These are phyloP conservation scores for Oxystoma pomonae DNA, from an alignment of 2,888 invertebrate species.

Conservation along the genomic window DNA sequence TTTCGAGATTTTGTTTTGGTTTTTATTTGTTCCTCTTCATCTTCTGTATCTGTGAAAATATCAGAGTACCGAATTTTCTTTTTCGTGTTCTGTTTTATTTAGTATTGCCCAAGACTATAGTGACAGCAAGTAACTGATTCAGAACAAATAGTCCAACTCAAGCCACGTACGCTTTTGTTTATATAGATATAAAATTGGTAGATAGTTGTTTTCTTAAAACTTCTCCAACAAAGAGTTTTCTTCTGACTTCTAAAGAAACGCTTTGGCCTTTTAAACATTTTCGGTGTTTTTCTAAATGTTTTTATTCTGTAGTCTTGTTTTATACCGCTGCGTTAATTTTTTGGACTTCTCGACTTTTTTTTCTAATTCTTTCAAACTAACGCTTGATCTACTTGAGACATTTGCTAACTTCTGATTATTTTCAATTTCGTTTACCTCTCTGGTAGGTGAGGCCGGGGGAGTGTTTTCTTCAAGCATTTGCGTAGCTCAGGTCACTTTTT, in stretches of 20 bases:
- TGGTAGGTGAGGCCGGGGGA: background rate
- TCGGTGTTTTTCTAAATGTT: background rate
- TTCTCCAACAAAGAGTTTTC: too few relatives aligned
- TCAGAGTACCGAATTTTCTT: background rate
- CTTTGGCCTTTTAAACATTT: background rate
- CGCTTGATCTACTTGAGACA: background rate
- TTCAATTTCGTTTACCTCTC: background rate
- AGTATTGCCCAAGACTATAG: background rate
- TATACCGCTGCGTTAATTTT: background rate
- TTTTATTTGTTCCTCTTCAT: background rate
- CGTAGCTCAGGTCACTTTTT: background rate
- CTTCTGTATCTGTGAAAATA: background rate
- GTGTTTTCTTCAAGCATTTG: background rate
- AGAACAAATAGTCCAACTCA: background rate
- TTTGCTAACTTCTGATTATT: background rate
- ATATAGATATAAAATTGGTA: too few relatives aligned
- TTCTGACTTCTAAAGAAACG: too few relatives aligned
- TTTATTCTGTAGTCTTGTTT: background rate
- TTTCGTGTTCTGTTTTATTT: background rate
- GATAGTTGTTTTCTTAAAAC: too few relatives aligned
- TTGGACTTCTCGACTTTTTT: background rate
- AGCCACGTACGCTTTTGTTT: too few relatives aligned
- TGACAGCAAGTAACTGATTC: background rate
- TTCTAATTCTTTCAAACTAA: background rate
- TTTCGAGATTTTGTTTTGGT: background rate